Conservation (phyloP, 2,888 invertebrate species). For the Spicauda simplicius region DNA sequence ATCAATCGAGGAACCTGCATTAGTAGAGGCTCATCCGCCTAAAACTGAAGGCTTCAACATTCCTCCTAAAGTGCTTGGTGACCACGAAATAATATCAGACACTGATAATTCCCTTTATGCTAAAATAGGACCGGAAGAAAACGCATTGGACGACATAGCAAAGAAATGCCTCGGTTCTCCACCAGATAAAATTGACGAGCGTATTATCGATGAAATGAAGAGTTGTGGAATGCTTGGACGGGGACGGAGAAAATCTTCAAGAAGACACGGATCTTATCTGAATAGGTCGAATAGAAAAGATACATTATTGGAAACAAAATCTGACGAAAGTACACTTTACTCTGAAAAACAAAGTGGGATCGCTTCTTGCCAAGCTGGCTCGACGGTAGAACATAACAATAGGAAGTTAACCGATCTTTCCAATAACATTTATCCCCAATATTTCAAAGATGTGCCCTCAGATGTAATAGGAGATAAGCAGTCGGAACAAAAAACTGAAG, state of each 20-base stretch:
- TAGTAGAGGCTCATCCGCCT: slow-evolving; percentile 53
- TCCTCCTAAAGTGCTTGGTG: slow-evolving; percentile 52
- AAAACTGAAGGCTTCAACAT: slow-evolving; percentile 53
- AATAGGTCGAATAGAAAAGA: slow-evolving; percentile 11
- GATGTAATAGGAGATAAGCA: background rate
- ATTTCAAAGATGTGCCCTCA: slow-evolving; percentile 21
- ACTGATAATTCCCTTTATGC: slow-evolving; percentile 7
- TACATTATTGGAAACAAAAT: slow-evolving; percentile 1
- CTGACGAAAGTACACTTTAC: slow-evolving; percentile 15
- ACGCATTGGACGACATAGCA: slow-evolving; percentile 43
- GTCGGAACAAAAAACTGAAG: background rate
- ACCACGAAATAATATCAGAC: slow-evolving; percentile 35
- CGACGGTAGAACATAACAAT: background rate
- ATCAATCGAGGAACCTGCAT: slow-evolving; percentile 54
- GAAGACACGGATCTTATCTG: background rate
- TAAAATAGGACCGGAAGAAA: slow-evolving; percentile 15
- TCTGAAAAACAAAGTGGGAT: slow-evolving; percentile 8
- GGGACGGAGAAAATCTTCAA: slow-evolving; percentile 12
- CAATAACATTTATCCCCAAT: slow-evolving; percentile 2
- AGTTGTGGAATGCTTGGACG: slow-evolving; percentile 17
- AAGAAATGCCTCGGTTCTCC: slow-evolving; percentile 42
- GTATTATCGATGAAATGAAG: slow-evolving; percentile 42
- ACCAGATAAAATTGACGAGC: slow-evolving; percentile 43
- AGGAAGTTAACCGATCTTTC: background rate
- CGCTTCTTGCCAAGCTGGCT: background rate